phyloP scores from a whole-genome alignment of 2,888 invertebrate species.

The Drosophila subquinaria region DNA sequence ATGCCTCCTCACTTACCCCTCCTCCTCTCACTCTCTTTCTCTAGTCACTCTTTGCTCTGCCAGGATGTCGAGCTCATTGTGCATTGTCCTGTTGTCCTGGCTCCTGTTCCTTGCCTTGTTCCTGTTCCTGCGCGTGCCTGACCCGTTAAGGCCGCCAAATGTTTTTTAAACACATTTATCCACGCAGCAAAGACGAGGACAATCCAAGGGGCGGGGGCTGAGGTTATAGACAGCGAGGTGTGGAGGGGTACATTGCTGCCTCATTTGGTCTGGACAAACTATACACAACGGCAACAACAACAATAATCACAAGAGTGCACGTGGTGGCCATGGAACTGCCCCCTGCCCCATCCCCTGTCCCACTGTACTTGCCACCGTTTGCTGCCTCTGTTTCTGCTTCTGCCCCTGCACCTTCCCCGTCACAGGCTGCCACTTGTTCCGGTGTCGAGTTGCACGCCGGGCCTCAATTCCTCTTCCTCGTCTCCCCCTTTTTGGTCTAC shows the following conservation, averaged over 20 bases:
- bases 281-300: background rate
- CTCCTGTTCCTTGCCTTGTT: slow-evolving; percentile 10
- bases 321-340: slow-evolving; percentile 33
- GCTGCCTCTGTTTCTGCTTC: background rate
- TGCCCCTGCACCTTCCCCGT: slow-evolving; percentile 14
- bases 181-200: slow-evolving; percentile 12
- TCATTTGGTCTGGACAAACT: slow-evolving; percentile 45
- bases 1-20: slow-evolving; percentile 30
- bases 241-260: slow-evolving; percentile 26
- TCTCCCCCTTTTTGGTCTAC: slow-evolving; percentile 1
- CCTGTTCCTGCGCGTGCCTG: slow-evolving; percentile 62
- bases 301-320: slow-evolving; percentile 32
- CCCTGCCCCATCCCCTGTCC: background rate
- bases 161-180: slow-evolving; percentile 70
- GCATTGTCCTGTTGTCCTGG: slow-evolving; percentile 45
- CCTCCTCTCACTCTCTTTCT: background rate
- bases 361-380: slow-evolving; percentile 2
- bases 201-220: background rate
- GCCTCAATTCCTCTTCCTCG: slow-evolving; percentile 35
- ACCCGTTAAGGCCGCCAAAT: slow-evolving; percentile 61
- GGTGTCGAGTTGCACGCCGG: slow-evolving; percentile 77
- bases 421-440: slow-evolving; percentile 74
- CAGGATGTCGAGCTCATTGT: slow-evolving; percentile 77
- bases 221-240: background rate
- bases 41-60: slow-evolving; percentile 6